Base-by-base conservation (phyloP, 1,140 invertebrate genomes). In the Drosophila orena region DNA sequence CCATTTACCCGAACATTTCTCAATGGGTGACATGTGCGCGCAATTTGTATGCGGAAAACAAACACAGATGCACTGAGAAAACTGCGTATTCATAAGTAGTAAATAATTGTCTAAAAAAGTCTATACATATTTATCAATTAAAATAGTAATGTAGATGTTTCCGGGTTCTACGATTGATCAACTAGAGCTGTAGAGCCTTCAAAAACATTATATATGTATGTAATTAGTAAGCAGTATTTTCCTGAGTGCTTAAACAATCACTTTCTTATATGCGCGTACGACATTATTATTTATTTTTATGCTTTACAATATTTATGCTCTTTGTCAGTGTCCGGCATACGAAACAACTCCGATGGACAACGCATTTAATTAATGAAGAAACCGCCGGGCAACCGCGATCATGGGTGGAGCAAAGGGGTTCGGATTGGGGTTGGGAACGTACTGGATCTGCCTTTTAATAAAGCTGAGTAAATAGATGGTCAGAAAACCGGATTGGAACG, bases 311-410 rank as follows among this genome's bases (percentile, higher is more conserved):
- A 86, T 89, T 86, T 88, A 86, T 86, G 83, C 66, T 83, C 78
- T 89, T 83, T 83, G 83, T 79, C 75, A 76, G 83, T 79, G 59
- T 35, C 35, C 56, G 56, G 83, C 83, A 88, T 86, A 77, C 75
- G 70, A 88, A 86, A 69, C 79, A 84, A 59, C 44, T 52, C 22
- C 35, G 81, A 65, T 59, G 78, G 77, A 73, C 66, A 71, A 62
- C 70, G 83, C 75, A 83, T 86, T 86, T 86, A 86, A 86, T 86
- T 86, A 86, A 88, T 88, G 79, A 88, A 88, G 79, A 86, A 86
- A 83, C 61, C 83, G 62, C 76, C 65, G 55, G 58, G 38, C 56
- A 53, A 55, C 46, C 69, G 40, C 49, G 20, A 49, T 27, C 30
- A 54, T 17, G 15, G 57, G 27, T 15, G 30, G 34, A 38, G 30